Base-by-base conservation (phyloP, 64 coral and sea anemone species). In the Acropora yongei region DNA sequence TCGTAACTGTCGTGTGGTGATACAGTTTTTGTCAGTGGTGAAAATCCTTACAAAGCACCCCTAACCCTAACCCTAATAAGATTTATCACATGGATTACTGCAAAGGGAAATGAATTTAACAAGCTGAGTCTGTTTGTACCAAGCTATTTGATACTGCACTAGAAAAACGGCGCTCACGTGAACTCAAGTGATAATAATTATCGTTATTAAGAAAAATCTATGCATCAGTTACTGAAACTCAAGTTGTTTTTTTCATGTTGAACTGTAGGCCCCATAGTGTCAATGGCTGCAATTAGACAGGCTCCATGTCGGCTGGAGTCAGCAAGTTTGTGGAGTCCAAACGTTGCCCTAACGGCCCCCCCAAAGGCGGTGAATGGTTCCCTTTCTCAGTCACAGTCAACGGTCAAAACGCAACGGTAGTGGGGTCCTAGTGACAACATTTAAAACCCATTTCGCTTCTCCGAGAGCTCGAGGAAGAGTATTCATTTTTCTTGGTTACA, bases 311-410 rank as follows among this genome's bases (percentile, higher is more conserved):
- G 8, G 91, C 72, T 14, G 88, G 93, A 4, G 76, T 79, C 1
- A 5, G 65, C 9, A 78, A 19, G 5, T 80, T 84, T 71, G 48
- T 76, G 8, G 60, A 71, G 82, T 48, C 6, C 44, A n/a, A 68
- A 68, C 12, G 46, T 6, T 94, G 93, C 40, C 93, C 80, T 17
- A 94, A 90, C 53, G 88, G 93, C 11, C 93, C 88, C 65, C 93
- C 93, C 1, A 84, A 75, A 49, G 91, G 91, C 65, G 76, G 86
- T 4, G 77, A 18, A 42, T 93, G 91, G 91, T 93, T 93, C 17
- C 75, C 47, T 74, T 46, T 85, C 7, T 47, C 82, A 12, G 44
- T 85, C 8, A 85, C 14, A 7, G 82, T 69, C 17, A 65, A 71
- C 43, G 82, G 65, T 11, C 82, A 85, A 71, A 63, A 69, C 65